Evolutionary conservation across 1,140 invertebrate species (phyloP), one percentile per base, ranked within the genome.

Genomic region (Portunus trituberculatus): DNA sequence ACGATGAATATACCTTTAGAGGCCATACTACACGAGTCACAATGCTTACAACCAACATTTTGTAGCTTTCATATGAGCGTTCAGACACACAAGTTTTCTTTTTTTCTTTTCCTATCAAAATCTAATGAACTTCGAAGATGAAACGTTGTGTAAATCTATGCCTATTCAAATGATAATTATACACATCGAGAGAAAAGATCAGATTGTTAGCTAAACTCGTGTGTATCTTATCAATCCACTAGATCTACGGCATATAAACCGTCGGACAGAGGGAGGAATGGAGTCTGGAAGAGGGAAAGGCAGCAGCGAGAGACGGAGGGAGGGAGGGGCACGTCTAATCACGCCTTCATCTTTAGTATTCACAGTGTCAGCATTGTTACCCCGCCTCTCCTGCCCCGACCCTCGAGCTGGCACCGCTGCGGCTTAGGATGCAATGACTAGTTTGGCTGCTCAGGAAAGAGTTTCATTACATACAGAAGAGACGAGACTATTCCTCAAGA

Each of bases 261-360:
- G 39, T 14, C 28, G 31, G 45, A 25, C 32, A n/a, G 89, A 67
- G 12, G 89, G 89, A 52, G 28, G 29, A 45, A 90, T 7, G 10
- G 48, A 29, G 89, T 46, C 14, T 52, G 45, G 28, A 52, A 76
- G 52, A 29, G 0, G 31, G 90, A 32, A 31, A 29, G 28, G 89
- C 6, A 59, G 48, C 12, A 59, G 29, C n/a, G 39, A 28, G 25
- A 7, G 89, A 45, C 39, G 31, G 25, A n/a, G 20, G 20, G 67
- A 20, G 20, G 67, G 67, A 25, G 25, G 67, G 67, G 20, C 67
- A 76, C 67, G 67, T 76, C 67, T 76, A 76, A 76, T 76, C 67
- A 76, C 67, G 20, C 67, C 67, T 76, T 76, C 67, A 76, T 76
- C 67, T 76, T 76, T 76, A 76, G 67, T 76, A 76, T 76, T 76